Evolutionary conservation across 2,797 vertebrate species (phyloP).

Genomic region (Pogonophryne albipinna): DNA sequence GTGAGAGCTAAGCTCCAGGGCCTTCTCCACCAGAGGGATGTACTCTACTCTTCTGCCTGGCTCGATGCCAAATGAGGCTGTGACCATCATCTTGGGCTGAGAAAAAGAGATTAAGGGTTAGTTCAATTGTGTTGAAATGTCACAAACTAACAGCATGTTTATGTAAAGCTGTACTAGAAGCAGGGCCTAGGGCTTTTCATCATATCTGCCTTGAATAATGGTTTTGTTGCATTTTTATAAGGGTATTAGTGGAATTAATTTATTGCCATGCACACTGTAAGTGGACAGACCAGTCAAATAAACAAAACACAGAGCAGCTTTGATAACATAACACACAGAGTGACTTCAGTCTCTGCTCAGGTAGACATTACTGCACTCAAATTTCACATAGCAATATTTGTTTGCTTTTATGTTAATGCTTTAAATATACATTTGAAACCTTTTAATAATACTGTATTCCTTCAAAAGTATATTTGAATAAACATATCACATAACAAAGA

Average conservation of each 20-base stretch:
- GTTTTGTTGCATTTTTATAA: slow-evolving; percentile 17
- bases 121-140: slow-evolving; percentile 2
- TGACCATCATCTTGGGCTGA: slow-evolving; percentile 94
- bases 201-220: not conserved
- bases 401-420: too few relatives aligned
- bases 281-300: too few relatives aligned
- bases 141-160: not conserved
- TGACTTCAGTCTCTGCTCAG: too few relatives aligned
- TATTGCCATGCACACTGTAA: too few relatives aligned
- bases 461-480: not conserved
- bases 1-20: slow-evolving; percentile 88
- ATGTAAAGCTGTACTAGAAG: not conserved
- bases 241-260: not conserved
- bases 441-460: not conserved
- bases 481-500: slow-evolving; percentile 1
- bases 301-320: too few relatives aligned
- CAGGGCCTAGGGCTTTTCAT: not conserved
- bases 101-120: slow-evolving; percentile 18
- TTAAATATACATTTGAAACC: too few relatives aligned
- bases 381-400: too few relatives aligned
- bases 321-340: too few relatives aligned
- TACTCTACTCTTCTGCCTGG: slow-evolving; percentile 93
- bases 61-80: slow-evolving; percentile 96
- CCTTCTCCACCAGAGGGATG: slow-evolving; percentile 91
- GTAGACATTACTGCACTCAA: too few relatives aligned